phyloP scores from a whole-genome alignment of 2,797 vertebrate genomes.

The Gambelia wislizenii region DNA sequence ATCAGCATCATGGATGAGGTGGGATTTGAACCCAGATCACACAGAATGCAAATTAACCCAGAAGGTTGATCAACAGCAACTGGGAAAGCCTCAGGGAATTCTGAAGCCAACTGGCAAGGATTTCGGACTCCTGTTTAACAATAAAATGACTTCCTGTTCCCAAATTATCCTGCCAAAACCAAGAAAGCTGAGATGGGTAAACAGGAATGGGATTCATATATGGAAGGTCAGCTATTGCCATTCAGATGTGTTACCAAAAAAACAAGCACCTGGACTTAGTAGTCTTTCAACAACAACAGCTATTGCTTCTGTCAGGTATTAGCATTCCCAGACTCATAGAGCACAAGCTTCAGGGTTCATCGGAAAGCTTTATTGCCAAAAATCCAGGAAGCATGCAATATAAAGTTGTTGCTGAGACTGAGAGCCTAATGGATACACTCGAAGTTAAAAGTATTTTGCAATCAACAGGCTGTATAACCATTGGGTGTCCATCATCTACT shows the following conservation, averaged over 20 bases:
- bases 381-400: no score
- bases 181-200: no score
- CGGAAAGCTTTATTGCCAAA: no score
- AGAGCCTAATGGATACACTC: no score
- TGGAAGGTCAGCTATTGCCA: neutral
- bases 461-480: no score
- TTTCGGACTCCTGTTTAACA: neutral
- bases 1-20: neutral
- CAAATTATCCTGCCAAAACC: neutral
- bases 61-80: neutral
- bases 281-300: neutral
- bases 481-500: no score
- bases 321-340: no score
- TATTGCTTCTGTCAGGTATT: no score
- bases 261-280: neutral
- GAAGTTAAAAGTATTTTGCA: no score
- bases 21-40: neutral
- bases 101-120: neutral
- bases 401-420: no score
- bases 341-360: no score
- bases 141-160: neutral
- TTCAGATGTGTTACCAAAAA: neutral
- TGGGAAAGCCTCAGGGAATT: neutral
- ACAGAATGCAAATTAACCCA: neutral
- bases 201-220: no score